A percentile compares a stretch with the other conserved stretches of the same genome.
These are phyloP conservation scores for Morone chrysops DNA, from an alignment of 2,113 vertebrate species.

Conservation along the genomic window DNA sequence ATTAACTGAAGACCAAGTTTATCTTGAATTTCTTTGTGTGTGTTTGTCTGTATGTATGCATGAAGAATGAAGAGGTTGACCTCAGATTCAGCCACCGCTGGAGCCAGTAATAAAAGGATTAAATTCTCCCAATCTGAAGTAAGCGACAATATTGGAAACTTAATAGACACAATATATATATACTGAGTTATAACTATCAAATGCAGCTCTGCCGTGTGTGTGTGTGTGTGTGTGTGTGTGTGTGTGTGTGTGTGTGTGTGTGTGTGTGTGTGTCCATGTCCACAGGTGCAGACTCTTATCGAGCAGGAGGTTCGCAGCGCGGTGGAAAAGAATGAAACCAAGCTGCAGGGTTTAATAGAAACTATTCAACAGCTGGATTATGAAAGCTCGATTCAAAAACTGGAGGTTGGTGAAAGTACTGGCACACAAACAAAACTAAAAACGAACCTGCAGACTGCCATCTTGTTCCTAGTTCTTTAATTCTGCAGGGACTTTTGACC, in stretches of 20 bases:
- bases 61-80: slow-evolving; percentile 44
- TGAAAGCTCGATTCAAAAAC: slow-evolving; percentile 38
- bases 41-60: background rate
- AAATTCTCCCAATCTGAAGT: slow-evolving; percentile 57
- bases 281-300: slow-evolving; percentile 56
- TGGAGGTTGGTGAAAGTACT: slow-evolving; percentile 59
- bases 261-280: too few species aligned
- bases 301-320: slow-evolving; percentile 47
- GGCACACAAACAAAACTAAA: too few species aligned
- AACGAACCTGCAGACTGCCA: too few species aligned
- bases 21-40: background rate
- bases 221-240: background rate
- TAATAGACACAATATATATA: too few species aligned
- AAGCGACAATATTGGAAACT: slow-evolving; percentile 16
- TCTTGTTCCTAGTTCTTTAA: background rate
- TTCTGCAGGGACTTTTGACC: too few species aligned
- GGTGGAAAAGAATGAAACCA: slow-evolving; percentile 13
- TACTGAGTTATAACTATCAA: too few species aligned
- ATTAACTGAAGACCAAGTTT: background rate
- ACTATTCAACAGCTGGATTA: slow-evolving; percentile 40
- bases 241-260: too few species aligned
- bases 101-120: background rate
- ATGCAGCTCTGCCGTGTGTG: too few species aligned
- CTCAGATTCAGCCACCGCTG: background rate
- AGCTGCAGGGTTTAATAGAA: slow-evolving; percentile 44